Base-by-base conservation (phyloP, 2,797 vertebrate species). In the Etheostoma perlongum region DNA sequence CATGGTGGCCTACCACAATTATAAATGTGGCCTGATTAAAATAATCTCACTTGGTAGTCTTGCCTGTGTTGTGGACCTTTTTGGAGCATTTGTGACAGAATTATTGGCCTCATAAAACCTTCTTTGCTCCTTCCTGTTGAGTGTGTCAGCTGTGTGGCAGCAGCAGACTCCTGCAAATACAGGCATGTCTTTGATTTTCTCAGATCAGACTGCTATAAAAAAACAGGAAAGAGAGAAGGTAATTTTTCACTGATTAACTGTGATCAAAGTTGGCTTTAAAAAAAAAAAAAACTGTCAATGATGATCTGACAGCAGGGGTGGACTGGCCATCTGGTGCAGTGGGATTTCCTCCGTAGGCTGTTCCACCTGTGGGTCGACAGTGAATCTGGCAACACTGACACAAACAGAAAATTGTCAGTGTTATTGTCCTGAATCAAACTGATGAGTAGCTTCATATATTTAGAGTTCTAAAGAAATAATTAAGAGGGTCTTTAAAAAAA, bases 361-460 rank as follows among this genome's bases (percentile, higher is more conserved):
- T 21, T 72, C 16, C 42, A 78, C 68, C 59, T 65, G 18, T 36
- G 52, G 33, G 60, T 64, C 18, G 18, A 42, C 58, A 62, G 46
- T 33, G 19, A 78, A 71, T 72, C 77, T 72, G 74, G 19, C 66
- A 71, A 71, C 63, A 73, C 64, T 74, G 58, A 57, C 36, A 15
- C 33, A 46, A 74, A 67, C 55, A 44, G 71, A 80, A 70, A 59
- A 65, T 30, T 59, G 71, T 75, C 54, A 9, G 53, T 65, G 68
- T 64, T 9, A 42, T n/a, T 36, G 15, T 21, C 33, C 44, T 61
- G 33, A 8, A 3, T 62, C 65, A 52, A 27, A 36, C 59, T 47
- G 33, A 60, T 51, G 42, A 8, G 53, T 72, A 52, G 52, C n/a
- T 67, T 27, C 18, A 51, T 64, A 1, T 40, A 42, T 6, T 21